phyloP scores from a whole-genome alignment of 1,140 invertebrate species.

The Leguminivora glycinivorella region DNA sequence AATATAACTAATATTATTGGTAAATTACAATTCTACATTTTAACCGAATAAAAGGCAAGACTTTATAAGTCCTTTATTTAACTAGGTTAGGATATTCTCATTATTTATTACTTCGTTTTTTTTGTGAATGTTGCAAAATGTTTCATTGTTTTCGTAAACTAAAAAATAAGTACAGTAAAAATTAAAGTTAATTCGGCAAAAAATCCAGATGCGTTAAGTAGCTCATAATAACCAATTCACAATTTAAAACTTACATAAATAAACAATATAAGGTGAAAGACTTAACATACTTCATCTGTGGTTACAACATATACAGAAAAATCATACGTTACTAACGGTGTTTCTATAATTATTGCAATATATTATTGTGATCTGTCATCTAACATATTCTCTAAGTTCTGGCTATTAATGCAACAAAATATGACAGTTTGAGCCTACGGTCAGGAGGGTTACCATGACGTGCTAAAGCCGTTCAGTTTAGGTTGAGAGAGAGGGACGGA shows the following conservation, averaged over 20 bases:
- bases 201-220: neutral
- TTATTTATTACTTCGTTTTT: neutral
- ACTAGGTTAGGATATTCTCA: neutral
- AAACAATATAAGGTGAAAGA: neutral
- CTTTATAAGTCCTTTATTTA: neutral
- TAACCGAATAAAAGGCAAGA: neutral
- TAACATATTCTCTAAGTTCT: slow-evolving; percentile 5
- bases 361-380: slow-evolving; percentile 51
- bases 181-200: neutral
- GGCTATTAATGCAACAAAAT: slow-evolving; percentile 7
- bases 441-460: too few species aligned
- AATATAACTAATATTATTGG: neutral
- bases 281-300: slow-evolving; percentile 7
- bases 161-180: too few species aligned
- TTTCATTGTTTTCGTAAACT: neutral
- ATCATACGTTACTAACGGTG: slow-evolving; percentile 37
- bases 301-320: slow-evolving; percentile 64
- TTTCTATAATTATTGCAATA: slow-evolving; percentile 40
- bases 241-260: neutral
- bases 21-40: neutral
- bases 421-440: slow-evolving; percentile 29
- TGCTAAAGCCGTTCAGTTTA: too few species aligned
- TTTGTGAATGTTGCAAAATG: neutral
- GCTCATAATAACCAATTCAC: neutral
- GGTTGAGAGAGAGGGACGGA: too few species aligned